Percentiles rank a stretch among this genome's conserved stretches.
phyloP scores from a whole-genome alignment of 1,140 invertebrate species.

The Metopolophium dirhodum region DNA sequence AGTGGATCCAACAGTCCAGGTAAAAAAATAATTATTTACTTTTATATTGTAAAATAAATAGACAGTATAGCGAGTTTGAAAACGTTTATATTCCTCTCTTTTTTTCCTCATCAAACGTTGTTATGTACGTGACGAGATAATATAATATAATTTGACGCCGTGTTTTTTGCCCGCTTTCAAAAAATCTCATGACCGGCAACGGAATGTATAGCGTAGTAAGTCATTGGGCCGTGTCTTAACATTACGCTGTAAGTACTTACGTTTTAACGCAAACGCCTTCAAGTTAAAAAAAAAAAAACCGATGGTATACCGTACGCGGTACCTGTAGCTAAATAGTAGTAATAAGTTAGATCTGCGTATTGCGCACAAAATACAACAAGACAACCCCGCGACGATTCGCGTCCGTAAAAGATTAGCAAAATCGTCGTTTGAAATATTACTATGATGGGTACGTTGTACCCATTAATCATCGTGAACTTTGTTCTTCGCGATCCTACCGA shows the following conservation, averaged over 20 bases:
- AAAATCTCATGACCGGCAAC: neutral
- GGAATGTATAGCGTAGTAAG: neutral
- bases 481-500: neutral
- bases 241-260: neutral
- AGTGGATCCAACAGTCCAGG: slow-evolving; percentile 47
- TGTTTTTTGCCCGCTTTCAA: no score
- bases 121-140: neutral
- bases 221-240: neutral
- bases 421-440: neutral
- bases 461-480: neutral
- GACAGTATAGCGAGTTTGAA: neutral
- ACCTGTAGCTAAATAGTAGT: neutral
- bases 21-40: neutral
- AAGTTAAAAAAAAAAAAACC: neutral
- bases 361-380: neutral
- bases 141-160: neutral
- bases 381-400: neutral
- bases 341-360: neutral
- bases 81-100: neutral
- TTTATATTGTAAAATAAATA: neutral
- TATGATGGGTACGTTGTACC: neutral
- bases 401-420: neutral
- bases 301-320: neutral
- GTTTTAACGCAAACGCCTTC: neutral
- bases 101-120: neutral